Evolutionary conservation across 2,797 vertebrate genomes (phyloP), one percentile per base, ranked within the genome.

Genomic region (Craterocephalus amniculus): DNA sequence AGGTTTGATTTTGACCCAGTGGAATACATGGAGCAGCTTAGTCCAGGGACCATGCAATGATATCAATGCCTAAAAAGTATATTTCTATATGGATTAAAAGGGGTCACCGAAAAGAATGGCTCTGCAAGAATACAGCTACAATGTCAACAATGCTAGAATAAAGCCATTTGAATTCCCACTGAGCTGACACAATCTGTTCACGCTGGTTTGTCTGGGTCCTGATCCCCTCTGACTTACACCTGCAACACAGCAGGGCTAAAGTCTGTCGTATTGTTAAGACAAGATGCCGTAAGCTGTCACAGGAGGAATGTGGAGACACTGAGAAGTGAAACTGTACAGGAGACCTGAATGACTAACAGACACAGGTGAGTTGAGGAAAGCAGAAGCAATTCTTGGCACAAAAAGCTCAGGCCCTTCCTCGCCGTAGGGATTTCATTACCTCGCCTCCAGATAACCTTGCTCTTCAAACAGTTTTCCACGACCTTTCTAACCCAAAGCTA

Each of bases 401-500:
- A n/a, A 45, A n/a, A 54, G 22, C 56, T 67, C 43, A 59, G 27
- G 74, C 82, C 74, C 78, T 81, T 72, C 58, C 79, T 70, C 60
- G 68, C 54, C 24, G 22, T 48, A 43, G 72, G 57, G 55, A 49
- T 78, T 81, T 79, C 67, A 79, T 80, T 70, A 74, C 52, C 65
- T 64, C 57, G 35, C 69, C 80, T 79, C 64, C 65, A 65, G 89
- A 90, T 79, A 83, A 85, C 83, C 87, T 88, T 91, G 86, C 90
- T 87, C 43, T 58, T 74, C 77, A 83, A 86, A 79, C 70, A 63
- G 71, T 72, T 82, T 78, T 84, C 74, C 83, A 72, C 12, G 68
- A 84, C 78, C 85, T 40, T 22, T 69, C 31, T 86, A 83, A 85
- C 82, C 85, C 36, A 56, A 69, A 34, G 38, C 70, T 72, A 84